Evolutionary conservation across 2,797 vertebrate species (phyloP).

Genomic region (Sebastes umbrosus): DNA sequence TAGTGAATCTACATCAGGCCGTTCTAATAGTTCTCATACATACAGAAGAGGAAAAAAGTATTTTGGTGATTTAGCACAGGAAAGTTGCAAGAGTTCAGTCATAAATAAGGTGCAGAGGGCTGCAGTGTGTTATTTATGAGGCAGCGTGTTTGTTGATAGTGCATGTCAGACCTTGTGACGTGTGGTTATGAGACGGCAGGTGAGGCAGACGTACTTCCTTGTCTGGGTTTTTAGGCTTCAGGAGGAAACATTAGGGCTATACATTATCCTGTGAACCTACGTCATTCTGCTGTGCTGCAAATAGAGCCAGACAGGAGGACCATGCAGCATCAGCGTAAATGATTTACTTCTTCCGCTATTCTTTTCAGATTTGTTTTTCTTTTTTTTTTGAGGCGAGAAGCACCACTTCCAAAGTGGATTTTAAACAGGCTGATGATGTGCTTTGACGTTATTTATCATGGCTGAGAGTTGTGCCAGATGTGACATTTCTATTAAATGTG

Average conservation of each 20-base stretch:
- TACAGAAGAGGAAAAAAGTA: conserved; percentile 14
- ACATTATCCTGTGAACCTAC: conserved; percentile 34
- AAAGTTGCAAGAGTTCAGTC: conserved; percentile 52
- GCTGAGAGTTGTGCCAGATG: conserved; percentile 32
- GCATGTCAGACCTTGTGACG: conserved; percentile 45
- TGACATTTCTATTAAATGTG: conserved; percentile 46
- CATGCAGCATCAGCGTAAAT: background rate
- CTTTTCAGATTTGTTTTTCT: background rate
- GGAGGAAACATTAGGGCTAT: conserved; percentile 42
- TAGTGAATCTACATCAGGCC: conserved; percentile 1
- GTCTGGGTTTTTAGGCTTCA: conserved; percentile 23
- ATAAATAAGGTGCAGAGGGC: conserved; percentile 58
- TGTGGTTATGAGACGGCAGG: conserved; percentile 43
- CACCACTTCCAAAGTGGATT: background rate
- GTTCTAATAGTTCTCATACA: conserved; percentile 16
- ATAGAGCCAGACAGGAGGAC: conserved; percentile 20
- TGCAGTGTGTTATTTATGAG: conserved; percentile 61
- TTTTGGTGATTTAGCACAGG: conserved; percentile 62
- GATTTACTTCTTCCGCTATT: background rate
- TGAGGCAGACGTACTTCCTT: conserved; percentile 45
- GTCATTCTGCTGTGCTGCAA: conserved; percentile 24
- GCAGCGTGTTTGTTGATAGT: conserved; percentile 25
- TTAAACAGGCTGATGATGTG: background rate
- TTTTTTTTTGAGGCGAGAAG: conserved; percentile 1
- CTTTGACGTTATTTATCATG: background rate